Evolutionary conservation across 1,140 invertebrate species (phyloP), one percentile per base, ranked within the genome.

Genomic region (Drosophila rhopaloa): DNA sequence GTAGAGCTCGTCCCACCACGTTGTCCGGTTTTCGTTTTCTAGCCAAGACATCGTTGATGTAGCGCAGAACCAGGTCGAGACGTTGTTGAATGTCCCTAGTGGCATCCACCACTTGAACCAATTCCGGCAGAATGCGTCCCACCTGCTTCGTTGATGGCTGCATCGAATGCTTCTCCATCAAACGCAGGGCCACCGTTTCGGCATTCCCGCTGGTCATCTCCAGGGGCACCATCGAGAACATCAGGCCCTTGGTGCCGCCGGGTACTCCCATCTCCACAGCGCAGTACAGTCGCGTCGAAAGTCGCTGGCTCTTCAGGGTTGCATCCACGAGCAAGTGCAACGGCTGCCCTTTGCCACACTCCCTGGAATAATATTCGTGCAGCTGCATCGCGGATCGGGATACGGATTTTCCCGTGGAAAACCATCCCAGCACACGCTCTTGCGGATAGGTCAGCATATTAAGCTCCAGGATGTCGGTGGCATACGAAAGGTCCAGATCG

Each of bases 371-470:
- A 46, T 79, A 89, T 0, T 73, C 65, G 32, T 89, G 70, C 6
- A 89, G 11, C 6, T 54, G 47, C 1, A 56, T 43, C 0, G 85
- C 77, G 1, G 70, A 65, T 1, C 48, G 58, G 0, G 77, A 78
- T 1, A 89, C 37, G 0, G 74, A 37, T 24, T 67, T 90, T 2
- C 77, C 84, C 0, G 84, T 89, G 51, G 47, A 35, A 29, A 75
- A 89, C 84, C 84, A 89, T 10, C 84, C 84, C 10, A 89, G 1
- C 29, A 89, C 79, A 8, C 66, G 73, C 62, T 89, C 84, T 27
- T 76, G 65, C 4, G 84, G 85, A 73, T 78, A 85, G 24, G 58
- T 65, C 2, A 78, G 14, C 37, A 70, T 74, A 47, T 74, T 78
- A 7, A 90, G n/a, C 10, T 89, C 81, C 14, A 54, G 53, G 80